phyloP scores from a whole-genome alignment of 2,888 invertebrate genomes.

The Molanna angustata region DNA sequence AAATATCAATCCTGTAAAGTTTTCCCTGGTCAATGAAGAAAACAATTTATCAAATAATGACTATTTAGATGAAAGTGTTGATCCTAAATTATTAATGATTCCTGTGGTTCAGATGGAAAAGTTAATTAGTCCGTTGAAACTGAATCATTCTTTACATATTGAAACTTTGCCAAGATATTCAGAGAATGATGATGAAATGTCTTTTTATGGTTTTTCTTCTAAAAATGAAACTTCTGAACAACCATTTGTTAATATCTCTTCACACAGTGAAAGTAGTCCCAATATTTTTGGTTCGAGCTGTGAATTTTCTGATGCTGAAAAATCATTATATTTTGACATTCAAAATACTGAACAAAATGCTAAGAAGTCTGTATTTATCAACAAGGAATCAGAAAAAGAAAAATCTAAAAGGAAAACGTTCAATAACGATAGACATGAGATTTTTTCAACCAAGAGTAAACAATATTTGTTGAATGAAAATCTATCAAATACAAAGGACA shows the following conservation, averaged over 20 bases:
- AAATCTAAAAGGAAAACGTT: no score
- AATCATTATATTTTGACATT: no score
- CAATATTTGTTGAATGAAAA: no score
- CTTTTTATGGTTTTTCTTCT: slow-evolving; percentile 9
- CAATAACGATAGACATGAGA: no score
- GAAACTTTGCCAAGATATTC: not conserved
- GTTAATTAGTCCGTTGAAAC: not conserved
- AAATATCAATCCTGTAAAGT: no score
- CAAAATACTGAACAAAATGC: no score
- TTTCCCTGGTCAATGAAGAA: no score
- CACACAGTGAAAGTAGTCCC: slow-evolving; percentile 8
- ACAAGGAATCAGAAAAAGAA: no score
- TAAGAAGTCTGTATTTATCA: no score
- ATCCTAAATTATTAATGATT: not conserved
- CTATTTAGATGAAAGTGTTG: not conserved
- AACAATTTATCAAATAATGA: not conserved
- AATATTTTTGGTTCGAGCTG: slow-evolving; percentile 6
- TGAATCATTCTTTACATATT: not conserved
- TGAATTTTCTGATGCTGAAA: not conserved
- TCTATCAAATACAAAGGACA: no score
- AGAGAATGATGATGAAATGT: slow-evolving; percentile 2
- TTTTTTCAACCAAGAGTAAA: no score
- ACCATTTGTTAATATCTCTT: no score
- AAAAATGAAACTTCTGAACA: not conserved
- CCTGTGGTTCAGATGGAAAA: not conserved